Evolutionary conservation across 2,888 invertebrate species (phyloP), one percentile per base, ranked within the genome.

Genomic region (Phasia obesa): DNA sequence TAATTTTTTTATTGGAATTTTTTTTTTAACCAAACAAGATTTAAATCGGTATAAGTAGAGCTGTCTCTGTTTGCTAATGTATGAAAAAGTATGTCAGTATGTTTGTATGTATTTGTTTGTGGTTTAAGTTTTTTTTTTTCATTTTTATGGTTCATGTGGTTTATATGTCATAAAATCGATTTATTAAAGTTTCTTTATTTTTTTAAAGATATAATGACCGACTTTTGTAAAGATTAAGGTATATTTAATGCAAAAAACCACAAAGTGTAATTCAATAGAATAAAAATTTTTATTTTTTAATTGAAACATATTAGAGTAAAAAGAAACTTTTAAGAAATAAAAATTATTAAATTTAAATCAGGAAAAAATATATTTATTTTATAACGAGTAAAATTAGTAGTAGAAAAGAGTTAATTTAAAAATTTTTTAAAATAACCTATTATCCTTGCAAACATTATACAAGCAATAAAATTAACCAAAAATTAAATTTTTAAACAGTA

Each of bases 91-190:
- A 15, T 35, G 19, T 65, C n/a, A 42, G 31, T 57, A 19, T 35
- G 35, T 49, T n/a, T 65, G 44, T 25, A 6, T 55, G 19, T 17
- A 35, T 11, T 49, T 64, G 15, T 47, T 64, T 64, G 53, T 55
- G 73, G 73, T 64, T 27, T 19, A 15, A 19, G 2, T 27, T 35
- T 35, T 31, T 35, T 25, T 15, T 13, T 7, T 23, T 53, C 44
- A n/a, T n/a, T 27, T 74, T 44, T 74, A 44, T 44, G 53, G 42
- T 64, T 74, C 38, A 55, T 64, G 74, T 64, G 55, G 55, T 55
- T 64, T 31, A 47, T 64, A 42, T 62, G 62, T 53, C 62, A 42
- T 31, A 13, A 13, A 64, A 74, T 74, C 23, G 74, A 74, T 64
- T 74, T 64, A 11, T 53, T 51, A 4, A 62, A 73, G 9, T n/a